Evolutionary conservation across 1,140 invertebrate species (phyloP).

Genomic region (Brachystomella parvula): DNA sequence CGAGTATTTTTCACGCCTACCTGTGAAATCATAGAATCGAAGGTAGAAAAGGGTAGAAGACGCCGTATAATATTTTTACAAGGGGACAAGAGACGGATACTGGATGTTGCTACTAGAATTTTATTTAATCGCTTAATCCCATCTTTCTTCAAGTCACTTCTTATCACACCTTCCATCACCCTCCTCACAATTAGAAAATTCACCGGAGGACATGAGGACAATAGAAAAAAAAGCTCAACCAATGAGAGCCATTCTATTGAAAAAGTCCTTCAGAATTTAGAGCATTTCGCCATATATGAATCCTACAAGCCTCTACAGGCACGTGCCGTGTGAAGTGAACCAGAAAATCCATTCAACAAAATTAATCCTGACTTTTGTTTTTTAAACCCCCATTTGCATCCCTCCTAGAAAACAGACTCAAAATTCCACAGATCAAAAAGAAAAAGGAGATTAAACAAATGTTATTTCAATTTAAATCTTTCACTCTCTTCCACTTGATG

Average conservation of each 20-base stretch:
- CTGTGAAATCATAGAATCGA: neutral
- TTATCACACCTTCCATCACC: slow-evolving; percentile 9
- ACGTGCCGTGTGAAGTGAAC: neutral
- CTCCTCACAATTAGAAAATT: slow-evolving; percentile 9
- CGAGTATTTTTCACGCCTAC: neutral
- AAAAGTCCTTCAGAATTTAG: slow-evolving; percentile 7
- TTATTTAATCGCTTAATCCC: neutral
- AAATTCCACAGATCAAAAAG: neutral
- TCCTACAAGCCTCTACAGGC: neutral
- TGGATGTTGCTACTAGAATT: slow-evolving; percentile 6
- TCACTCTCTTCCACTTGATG: neutral
- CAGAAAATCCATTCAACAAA: neutral
- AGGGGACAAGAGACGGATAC: neutral
- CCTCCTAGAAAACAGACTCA: neutral
- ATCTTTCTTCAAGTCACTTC: slow-evolving; percentile 5
- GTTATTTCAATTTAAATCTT: neutral
- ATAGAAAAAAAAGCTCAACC: neutral
- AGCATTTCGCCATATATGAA: neutral
- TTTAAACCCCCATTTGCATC: neutral
- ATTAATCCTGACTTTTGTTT: neutral
- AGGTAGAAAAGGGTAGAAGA: neutral
- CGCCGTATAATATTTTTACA: neutral
- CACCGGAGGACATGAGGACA: neutral
- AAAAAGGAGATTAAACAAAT: neutral
- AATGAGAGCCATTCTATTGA: neutral